Conservation (phyloP, 2,888 invertebrate genomes). For the Tinea semifulvella region DNA sequence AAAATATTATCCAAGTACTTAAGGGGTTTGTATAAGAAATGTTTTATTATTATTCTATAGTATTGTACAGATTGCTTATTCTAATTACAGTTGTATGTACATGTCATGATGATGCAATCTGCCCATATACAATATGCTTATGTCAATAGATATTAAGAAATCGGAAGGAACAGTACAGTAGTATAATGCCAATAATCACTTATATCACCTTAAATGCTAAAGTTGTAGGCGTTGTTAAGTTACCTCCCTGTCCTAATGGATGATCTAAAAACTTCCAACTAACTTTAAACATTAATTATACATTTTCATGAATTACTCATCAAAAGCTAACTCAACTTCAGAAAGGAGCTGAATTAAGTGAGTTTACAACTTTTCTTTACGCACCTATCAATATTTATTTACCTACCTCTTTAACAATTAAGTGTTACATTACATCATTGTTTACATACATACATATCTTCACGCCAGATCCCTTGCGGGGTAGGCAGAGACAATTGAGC, state of each 20-base stretch:
- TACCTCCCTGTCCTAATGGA: background rate
- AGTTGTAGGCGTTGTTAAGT: background rate
- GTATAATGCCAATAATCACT: background rate
- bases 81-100: no score
- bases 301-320: constrained; percentile 11
- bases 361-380: constrained; percentile 7
- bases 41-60: no score
- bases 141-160: no score
- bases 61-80: no score
- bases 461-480: no score
- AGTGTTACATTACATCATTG: no score
- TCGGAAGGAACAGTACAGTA: background rate
- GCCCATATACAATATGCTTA: no score
- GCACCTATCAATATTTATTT: constrained; percentile 2
- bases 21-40: no score
- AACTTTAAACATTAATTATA: constrained; percentile 12
- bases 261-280: constrained; percentile 7
- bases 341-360: constrained; percentile 6
- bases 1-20: no score
- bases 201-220: background rate
- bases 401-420: background rate
- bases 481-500: no score
- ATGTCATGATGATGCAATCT: no score
- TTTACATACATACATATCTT: no score
- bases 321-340: constrained; percentile 11